Percentiles rank a stretch among this genome's conserved stretches.
Conservation (phyloP, 2,113 vertebrate genomes). For the Salvelinus alpinus region DNA sequence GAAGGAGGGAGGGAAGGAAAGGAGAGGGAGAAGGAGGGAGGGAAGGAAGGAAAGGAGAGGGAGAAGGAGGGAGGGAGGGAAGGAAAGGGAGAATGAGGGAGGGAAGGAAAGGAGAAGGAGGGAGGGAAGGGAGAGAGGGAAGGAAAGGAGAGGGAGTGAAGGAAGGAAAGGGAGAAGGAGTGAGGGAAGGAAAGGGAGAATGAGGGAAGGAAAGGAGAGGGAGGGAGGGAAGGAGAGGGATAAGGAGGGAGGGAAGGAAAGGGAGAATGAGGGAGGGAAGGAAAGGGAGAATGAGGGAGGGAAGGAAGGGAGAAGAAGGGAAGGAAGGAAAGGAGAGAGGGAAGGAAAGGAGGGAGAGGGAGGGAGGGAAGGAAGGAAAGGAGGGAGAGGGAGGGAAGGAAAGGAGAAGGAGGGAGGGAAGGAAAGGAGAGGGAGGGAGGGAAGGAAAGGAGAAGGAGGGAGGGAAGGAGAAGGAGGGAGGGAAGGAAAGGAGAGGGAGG, state of each 20-base stretch:
- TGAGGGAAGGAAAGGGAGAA: rapidly evolving
- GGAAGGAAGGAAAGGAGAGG: rapidly evolving
- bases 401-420: rapidly evolving
- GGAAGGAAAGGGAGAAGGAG: rapidly evolving
- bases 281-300: rapidly evolving
- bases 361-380: rapidly evolving
- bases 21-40: rapidly evolving
- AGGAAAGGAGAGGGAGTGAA: rapidly evolving
- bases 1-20: rapidly evolving
- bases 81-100: rapidly evolving
- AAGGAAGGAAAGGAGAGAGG: too few species aligned
- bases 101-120: rapidly evolving
- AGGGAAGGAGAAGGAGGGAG: too few species aligned
- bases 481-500: too few species aligned
- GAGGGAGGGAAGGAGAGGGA: too few species aligned
- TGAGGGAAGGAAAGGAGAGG: too few species aligned
- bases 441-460: rapidly evolving
- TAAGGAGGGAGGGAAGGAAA: rapidly evolving
- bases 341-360: rapidly evolving
- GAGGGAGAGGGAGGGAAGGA: rapidly evolving
- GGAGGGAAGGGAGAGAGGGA: rapidly evolving
- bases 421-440: rapidly evolving
- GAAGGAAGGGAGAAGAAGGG: rapidly evolving
- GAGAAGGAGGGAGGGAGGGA: rapidly evolving
- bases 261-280: too few species aligned